Percentiles rank a stretch among this genome's conserved stretches.
phyloP scores from a whole-genome alignment of 2,888 invertebrate genomes.

The Minunthozetes semirufus region DNA sequence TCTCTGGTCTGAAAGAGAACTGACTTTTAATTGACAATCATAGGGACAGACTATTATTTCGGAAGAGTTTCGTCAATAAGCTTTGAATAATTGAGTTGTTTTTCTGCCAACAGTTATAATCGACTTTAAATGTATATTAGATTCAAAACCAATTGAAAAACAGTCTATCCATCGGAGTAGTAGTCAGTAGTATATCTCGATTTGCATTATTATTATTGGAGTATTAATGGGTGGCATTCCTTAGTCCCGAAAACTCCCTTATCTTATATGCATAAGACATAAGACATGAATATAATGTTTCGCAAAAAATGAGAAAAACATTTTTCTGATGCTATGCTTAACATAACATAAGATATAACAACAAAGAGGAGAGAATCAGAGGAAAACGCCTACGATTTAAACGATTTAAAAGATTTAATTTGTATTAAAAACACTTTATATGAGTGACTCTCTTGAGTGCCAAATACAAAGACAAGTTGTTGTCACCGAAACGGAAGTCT shows the following conservation, averaged over 20 bases:
- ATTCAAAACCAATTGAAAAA: not conserved
- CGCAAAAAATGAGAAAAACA: no score
- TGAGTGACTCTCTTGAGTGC: not conserved
- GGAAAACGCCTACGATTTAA: slow-evolving; percentile 22
- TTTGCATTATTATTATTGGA: slow-evolving; percentile 17
- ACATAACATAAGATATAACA: not conserved
- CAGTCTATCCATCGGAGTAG: no score
- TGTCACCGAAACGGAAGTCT: slow-evolving; percentile 30
- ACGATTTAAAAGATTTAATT: slow-evolving; percentile 20
- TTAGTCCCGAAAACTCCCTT: not conserved
- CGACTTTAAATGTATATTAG: slow-evolving; percentile 25
- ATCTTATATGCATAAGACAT: not conserved
- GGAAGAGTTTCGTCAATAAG: not conserved
- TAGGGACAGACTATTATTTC: not conserved
- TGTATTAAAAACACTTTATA: no score
- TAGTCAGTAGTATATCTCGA: not conserved
- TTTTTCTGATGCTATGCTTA: no score
- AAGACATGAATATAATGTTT: no score
- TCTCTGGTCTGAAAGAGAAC: not conserved
- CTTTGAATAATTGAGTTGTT: slow-evolving; percentile 17
- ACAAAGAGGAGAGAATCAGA: not conserved
- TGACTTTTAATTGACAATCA: slow-evolving; percentile 1
- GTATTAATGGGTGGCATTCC: not conserved
- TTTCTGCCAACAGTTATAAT: slow-evolving; percentile 17
- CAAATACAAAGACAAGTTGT: slow-evolving; percentile 21